Conservation (phyloP, 2,113 vertebrate species). For the Argyrosomus japonicus region DNA sequence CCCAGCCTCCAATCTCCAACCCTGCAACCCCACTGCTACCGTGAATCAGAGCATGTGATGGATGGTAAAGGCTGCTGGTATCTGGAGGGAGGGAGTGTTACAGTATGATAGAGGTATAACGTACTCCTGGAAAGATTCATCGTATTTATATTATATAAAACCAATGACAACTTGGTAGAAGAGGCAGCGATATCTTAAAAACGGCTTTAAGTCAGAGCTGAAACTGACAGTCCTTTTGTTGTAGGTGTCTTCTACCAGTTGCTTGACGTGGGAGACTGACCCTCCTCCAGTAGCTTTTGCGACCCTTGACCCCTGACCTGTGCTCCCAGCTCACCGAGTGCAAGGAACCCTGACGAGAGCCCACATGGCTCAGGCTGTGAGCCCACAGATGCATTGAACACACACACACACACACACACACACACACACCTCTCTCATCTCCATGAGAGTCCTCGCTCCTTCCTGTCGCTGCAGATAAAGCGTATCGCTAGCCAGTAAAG, state of each 20-base stretch:
- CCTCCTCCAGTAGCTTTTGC: conserved; percentile 37
- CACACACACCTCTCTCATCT: conserved; percentile 23
- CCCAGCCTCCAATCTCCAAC: conserved; percentile 39
- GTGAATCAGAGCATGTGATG: conserved; percentile 37
- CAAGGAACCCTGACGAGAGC: conserved; percentile 35
- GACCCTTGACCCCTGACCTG: conserved; percentile 66
- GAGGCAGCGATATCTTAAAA: not conserved
- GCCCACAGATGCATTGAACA: no score
- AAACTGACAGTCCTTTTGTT: conserved; percentile 41
- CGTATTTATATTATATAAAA: not conserved
- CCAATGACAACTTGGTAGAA: not conserved
- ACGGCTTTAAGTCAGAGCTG: conserved; percentile 8
- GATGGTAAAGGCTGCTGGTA: conserved; percentile 11
- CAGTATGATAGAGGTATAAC: not conserved
- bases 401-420: conserved; percentile 3
- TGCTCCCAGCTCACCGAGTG: conserved; percentile 34
- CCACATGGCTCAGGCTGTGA: conserved; percentile 9
- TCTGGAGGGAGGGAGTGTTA: conserved; percentile 19
- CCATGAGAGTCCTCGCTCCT: not conserved
- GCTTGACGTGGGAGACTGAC: conserved; percentile 63
- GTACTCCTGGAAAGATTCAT: not conserved
- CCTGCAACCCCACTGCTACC: conserved; percentile 8
- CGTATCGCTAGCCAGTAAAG: conserved; percentile 27
- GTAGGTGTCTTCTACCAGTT: conserved; percentile 30
- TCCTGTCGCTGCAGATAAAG: conserved; percentile 33